phyloP scores from a whole-genome alignment of 2,797 vertebrate genomes.

The Cyprinella venusta region DNA sequence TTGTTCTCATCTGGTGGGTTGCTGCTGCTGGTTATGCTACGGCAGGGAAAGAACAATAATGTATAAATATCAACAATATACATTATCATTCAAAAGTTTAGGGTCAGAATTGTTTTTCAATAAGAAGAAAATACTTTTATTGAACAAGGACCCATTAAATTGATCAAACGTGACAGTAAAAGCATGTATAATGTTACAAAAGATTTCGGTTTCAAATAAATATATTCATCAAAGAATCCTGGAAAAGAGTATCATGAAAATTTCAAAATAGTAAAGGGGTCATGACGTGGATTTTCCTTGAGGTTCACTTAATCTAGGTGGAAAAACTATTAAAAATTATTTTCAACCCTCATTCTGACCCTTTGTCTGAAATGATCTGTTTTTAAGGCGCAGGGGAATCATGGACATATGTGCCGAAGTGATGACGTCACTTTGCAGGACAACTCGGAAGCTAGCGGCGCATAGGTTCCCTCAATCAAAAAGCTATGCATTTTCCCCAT shows the following conservation, averaged over 20 bases:
- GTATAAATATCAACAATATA: background rate
- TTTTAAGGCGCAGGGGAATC: background rate
- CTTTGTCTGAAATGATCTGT: background rate
- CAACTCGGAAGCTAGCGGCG: too few species aligned
- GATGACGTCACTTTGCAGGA: too few species aligned
- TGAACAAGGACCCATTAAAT: background rate
- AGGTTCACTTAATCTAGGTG: too few species aligned
- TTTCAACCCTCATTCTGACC: too few species aligned
- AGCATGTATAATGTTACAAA: background rate
- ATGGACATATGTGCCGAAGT: too few species aligned
- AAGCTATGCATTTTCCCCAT: too few species aligned
- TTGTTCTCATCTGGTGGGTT: constrained; percentile 8
- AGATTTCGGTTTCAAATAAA: background rate
- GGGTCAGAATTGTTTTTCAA: background rate
- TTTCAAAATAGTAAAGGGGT: background rate
- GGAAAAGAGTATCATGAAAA: background rate
- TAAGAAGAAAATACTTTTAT: background rate
- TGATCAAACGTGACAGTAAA: background rate
- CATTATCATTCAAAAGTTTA: background rate
- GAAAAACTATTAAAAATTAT: too few species aligned
- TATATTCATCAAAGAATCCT: background rate
- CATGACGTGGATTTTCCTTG: background rate
- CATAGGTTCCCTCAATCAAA: too few species aligned
- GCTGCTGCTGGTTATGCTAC: constrained; percentile 41
- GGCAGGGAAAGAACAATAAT: background rate